These are phyloP conservation scores for Idris sp. DNA, from an alignment of 1,140 invertebrate species.

Conservation along the genomic window DNA sequence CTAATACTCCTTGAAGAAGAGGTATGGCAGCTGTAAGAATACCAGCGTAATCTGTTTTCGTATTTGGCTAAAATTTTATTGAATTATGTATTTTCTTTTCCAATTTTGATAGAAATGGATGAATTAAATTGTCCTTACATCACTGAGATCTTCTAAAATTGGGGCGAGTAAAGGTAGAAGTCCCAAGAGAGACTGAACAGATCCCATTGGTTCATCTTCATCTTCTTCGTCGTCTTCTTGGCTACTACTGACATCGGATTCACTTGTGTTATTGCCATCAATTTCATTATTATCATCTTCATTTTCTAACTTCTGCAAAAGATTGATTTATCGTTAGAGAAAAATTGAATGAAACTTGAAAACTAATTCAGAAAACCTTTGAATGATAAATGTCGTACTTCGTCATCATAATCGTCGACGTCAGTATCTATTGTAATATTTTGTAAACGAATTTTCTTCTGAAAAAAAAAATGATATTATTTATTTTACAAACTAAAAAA, in stretches of 20 bases:
- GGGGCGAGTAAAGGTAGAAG: conserved; percentile 70
- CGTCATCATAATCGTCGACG: conserved; percentile 51
- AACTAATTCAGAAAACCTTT: too few relatives aligned
- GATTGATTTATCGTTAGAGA: too few relatives aligned
- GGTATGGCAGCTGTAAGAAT: conserved; percentile 69
- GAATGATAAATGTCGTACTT: conserved; percentile 19
- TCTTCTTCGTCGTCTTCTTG: conserved; percentile 32
- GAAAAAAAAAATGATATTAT: conserved; percentile 3
- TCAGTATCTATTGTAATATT: conserved; percentile 24
- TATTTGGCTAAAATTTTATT: conserved; percentile 73
- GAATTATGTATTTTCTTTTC: too few relatives aligned
- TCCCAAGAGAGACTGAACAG: too few relatives aligned
- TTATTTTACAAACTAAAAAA: neutral
- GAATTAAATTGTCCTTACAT: conserved; percentile 73
- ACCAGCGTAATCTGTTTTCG: conserved; percentile 68
- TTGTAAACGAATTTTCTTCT: conserved; percentile 43
- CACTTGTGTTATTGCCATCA: conserved; percentile 18
- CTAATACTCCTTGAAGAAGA: conserved; percentile 69
- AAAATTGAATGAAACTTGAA: too few relatives aligned
- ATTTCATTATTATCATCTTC: conserved; percentile 31
- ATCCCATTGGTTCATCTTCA: too few relatives aligned
- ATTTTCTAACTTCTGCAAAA: too few relatives aligned
- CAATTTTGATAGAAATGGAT: too few relatives aligned
- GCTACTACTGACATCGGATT: conserved; percentile 10
- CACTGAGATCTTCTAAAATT: conserved; percentile 73